phyloP scores from a whole-genome alignment of 2,888 invertebrate species.

The Scaptomyza polygonia region DNA sequence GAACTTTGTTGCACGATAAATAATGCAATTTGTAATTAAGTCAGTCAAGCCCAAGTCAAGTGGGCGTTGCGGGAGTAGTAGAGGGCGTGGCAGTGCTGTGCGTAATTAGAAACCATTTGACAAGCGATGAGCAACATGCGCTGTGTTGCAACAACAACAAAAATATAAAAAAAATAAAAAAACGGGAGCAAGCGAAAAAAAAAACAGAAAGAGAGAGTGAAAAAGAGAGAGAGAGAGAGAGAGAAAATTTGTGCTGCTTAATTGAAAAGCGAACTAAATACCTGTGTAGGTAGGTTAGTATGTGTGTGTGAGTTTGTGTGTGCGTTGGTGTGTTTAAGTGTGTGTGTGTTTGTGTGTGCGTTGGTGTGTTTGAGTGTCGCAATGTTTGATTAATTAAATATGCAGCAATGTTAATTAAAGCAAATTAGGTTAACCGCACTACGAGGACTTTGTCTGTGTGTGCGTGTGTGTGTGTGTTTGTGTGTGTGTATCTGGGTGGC shows the following conservation, averaged over 20 bases:
- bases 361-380: constrained; percentile 16
- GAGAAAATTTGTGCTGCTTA: constrained; percentile 40
- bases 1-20: constrained; percentile 76
- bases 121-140: constrained; percentile 45
- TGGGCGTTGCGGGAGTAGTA: constrained; percentile 31
- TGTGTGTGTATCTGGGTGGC: constrained; percentile 3
- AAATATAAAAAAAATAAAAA: constrained; percentile 12
- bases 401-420: constrained; percentile 75
- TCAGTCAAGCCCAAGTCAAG: constrained; percentile 65
- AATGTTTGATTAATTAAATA: constrained; percentile 73
- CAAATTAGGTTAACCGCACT: constrained; percentile 76
- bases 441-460: not conserved
- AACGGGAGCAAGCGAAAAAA: constrained; percentile 14
- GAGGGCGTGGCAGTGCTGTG: constrained; percentile 42
- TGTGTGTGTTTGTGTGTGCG: constrained; percentile 10
- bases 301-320: constrained; percentile 4
- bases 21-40: constrained; percentile 80
- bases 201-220: constrained; percentile 6
- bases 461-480: not conserved
- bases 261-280: constrained; percentile 69
- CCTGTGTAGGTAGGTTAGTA: constrained; percentile 17
- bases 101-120: constrained; percentile 64
- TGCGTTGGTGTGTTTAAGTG: too few species aligned
- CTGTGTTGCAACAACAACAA: too few species aligned
- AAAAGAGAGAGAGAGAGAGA: constrained; percentile 11